Evolutionary conservation across 2,113 vertebrate genomes (phyloP), one percentile per base, ranked within the genome.

Genomic region (Orthochromis indermauri): DNA sequence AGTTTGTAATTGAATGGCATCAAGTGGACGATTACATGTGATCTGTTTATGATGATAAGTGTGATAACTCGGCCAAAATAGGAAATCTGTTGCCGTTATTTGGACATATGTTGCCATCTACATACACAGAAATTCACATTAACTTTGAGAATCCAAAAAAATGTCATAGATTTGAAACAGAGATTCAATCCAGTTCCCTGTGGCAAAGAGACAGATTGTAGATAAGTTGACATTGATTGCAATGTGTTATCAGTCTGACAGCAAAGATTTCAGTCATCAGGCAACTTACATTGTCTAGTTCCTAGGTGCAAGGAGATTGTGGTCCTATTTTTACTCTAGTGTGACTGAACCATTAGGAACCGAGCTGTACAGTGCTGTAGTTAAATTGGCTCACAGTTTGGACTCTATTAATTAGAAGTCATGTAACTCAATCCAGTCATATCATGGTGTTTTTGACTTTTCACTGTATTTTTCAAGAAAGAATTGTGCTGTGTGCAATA

Each of bases 261-360:
- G 66, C 66, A 45, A 73, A 45, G 5, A 16, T 42, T 45, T 26
- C n/a, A 45, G 37, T 0, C 66, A 1, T 24, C 37, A 45, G n/a
- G 35, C 35, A 71, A 26, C n/a, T 42, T 26, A 40, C 7, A 24
- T 16, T 71, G 66, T 16, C 21, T 1, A 68, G 11, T 0, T 71
- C 1, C 2, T 24, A 71, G 12, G 7, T 71, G 35, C 35, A 71
- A 42, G n/a, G 13, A 42, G 37, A 16, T 10, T 16, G 37, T 10
- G 66, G 66, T 71, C 37, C n/a, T 42, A 10, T 71, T 42, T 21
- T 42, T 24, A 37, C 63, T 3, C 66, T 16, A 71, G 37, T 42
- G 66, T 24, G n/a, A 42, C n/a, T 71, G 37, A 42, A 24, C 35
- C n/a, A 71, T 71, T 73, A 73, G 21, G 21, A 73, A 24, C 13